Conservation (phyloP, 1,140 invertebrate genomes). For the Cheumatopsyche charites region DNA sequence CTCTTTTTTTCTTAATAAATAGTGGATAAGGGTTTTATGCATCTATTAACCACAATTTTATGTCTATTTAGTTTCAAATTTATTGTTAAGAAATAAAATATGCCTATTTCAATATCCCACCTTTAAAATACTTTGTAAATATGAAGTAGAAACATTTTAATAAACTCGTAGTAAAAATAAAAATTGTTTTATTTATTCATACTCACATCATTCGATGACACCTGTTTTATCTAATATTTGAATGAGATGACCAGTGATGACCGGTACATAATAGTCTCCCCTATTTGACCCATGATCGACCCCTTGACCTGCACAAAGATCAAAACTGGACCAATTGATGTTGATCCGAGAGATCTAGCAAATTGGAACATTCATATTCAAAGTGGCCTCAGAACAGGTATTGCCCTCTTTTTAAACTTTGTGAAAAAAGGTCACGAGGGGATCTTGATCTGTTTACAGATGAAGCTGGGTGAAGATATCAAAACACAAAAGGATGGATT, state of each 20-base stretch:
- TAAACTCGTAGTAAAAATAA: too few species aligned
- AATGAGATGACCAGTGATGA: background rate
- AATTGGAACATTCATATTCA: constrained; percentile 21
- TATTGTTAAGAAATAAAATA: too few species aligned
- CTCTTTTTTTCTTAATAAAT: too few species aligned
- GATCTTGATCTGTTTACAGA: background rate
- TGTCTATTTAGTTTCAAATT: too few species aligned
- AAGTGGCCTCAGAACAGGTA: constrained; percentile 9
- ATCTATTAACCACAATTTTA: too few species aligned
- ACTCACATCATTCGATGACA: background rate
- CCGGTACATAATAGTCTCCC: background rate
- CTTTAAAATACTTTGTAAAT: too few species aligned
- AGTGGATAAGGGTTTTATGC: too few species aligned
- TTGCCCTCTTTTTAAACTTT: background rate
- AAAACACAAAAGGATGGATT: too few species aligned
- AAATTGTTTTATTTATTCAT: too few species aligned
- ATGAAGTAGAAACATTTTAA: too few species aligned
- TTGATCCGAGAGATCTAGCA: background rate
- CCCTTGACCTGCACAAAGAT: constrained; percentile 33
- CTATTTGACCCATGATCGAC: constrained; percentile 16
- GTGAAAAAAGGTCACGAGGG: background rate
- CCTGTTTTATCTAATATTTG: background rate
- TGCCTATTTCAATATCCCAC: too few species aligned
- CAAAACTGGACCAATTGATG: constrained; percentile 39
- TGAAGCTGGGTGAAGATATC: too few species aligned